These are phyloP conservation scores for Oncorhynchus masou DNA, from an alignment of 2,113 vertebrate genomes.

Conservation along the genomic window DNA sequence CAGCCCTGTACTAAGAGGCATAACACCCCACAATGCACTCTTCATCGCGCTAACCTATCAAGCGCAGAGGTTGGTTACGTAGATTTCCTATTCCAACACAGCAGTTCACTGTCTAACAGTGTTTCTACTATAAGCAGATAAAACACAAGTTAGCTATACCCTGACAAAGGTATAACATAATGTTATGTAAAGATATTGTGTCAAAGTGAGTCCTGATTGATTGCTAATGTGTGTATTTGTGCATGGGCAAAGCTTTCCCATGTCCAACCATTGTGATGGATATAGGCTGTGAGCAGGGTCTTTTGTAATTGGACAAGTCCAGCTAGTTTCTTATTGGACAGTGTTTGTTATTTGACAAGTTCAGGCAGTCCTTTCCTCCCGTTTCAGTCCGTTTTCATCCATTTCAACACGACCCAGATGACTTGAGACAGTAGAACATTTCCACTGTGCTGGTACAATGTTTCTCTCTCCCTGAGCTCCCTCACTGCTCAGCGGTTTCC, in stretches of 20 bases:
- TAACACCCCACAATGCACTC: neutral
- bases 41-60: neutral
- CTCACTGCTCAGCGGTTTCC: conserved; percentile 71
- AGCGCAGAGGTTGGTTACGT: neutral
- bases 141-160: neutral
- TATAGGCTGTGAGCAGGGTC: neutral
- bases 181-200: neutral
- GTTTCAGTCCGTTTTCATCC: too few species aligned
- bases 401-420: too few species aligned
- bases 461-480: neutral
- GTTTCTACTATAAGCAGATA: neutral
- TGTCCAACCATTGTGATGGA: neutral
- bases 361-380: too few species aligned
- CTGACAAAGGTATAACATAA: neutral
- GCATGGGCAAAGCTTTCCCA: neutral
- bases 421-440: too few species aligned
- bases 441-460: too few species aligned
- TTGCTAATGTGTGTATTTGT: neutral
- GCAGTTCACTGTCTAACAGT: conserved; percentile 6
- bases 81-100: neutral
- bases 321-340: neutral
- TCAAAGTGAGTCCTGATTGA: neutral
- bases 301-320: too few species aligned
- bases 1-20: neutral
- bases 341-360: too few species aligned